phyloP scores from a whole-genome alignment of 2,113 vertebrate species.

The Marmota monax region DNA sequence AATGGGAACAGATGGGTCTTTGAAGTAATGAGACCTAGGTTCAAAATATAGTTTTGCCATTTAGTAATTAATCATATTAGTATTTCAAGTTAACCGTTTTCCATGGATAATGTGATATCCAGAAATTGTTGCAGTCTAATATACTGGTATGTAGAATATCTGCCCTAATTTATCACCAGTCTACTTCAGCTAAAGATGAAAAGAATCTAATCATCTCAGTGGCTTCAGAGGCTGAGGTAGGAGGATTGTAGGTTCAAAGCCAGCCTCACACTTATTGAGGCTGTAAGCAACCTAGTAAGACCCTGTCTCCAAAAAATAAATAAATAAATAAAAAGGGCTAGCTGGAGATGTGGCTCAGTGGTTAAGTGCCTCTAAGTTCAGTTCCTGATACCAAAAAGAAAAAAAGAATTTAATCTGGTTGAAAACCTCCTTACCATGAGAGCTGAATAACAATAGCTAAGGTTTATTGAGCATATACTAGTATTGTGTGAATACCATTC shows the following conservation, averaged over 20 bases:
- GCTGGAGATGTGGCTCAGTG: too few species aligned
- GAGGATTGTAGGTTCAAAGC: too few species aligned
- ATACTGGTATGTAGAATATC: background rate
- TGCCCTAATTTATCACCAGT: background rate
- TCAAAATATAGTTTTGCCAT: background rate
- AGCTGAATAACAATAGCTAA: background rate
- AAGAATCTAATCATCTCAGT: background rate
- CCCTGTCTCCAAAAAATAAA: too few species aligned
- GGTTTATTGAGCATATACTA: background rate
- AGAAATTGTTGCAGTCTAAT: background rate
- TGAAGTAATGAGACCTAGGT: background rate
- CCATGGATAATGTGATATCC: background rate
- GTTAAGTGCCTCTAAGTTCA: too few species aligned
- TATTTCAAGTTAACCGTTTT: background rate
- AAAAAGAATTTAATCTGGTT: background rate
- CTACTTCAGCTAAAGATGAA: background rate
- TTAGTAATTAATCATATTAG: background rate
- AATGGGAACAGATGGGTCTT: background rate
- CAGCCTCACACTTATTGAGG: too few species aligned
- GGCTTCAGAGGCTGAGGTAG: too few species aligned
- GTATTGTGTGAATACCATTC: background rate
- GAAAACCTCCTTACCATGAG: background rate
- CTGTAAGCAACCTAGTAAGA: too few species aligned
- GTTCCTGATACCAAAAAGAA: too few species aligned
- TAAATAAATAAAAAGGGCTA: too few species aligned